These are phyloP conservation scores for Tetraneura akinire DNA, from an alignment of 1,140 invertebrate species.

Conservation along the genomic window DNA sequence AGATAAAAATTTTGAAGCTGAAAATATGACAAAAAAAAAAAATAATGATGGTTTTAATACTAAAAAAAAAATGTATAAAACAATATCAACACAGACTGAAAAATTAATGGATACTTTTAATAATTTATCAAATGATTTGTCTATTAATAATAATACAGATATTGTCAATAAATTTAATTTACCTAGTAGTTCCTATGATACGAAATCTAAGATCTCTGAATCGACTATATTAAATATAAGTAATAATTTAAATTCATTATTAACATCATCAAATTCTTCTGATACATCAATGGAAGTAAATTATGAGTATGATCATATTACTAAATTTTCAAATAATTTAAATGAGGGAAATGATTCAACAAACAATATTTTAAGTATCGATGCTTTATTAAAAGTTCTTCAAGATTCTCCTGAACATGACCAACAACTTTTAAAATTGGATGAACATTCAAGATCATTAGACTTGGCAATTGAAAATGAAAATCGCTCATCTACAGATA, in stretches of 20 bases:
- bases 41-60: slow-evolving; percentile 7
- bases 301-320: neutral
- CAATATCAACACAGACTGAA: neutral
- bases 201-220: slow-evolving; percentile 8
- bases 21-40: neutral
- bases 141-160: slow-evolving; percentile 16
- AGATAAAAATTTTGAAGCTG: neutral
- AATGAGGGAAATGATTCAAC: neutral
- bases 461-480: slow-evolving; percentile 20
- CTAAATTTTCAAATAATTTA: neutral
- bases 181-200: neutral
- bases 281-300: neutral
- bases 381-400: slow-evolving; percentile 32
- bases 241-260: slow-evolving; percentile 19
- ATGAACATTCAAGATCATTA: neutral
- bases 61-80: slow-evolving; percentile 1
- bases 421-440: neutral
- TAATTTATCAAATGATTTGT: neutral
- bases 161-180: neutral
- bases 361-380: neutral
- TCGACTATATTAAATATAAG: slow-evolving; percentile 18
- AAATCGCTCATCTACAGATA: neutral
- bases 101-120: neutral
- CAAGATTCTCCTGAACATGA: slow-evolving; percentile 46
- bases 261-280: slow-evolving; percentile 3